Base-by-base conservation (phyloP, 30 jellyfish, hydroid and myxozoan genomes). In the Cassiopea andromeda region DNA sequence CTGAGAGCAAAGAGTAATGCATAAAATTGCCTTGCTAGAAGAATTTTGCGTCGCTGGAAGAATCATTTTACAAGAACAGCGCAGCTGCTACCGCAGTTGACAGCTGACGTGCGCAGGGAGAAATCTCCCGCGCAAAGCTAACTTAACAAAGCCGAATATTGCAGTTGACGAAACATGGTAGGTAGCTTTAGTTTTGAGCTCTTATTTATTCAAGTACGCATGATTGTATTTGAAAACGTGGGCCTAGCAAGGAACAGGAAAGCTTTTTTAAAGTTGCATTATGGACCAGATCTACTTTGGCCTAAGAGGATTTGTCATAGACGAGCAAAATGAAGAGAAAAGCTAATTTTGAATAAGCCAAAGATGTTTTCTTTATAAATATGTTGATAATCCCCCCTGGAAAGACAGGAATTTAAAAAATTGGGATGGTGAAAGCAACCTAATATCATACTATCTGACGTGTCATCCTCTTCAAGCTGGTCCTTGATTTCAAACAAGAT, bases 311-410 rank as follows among this genome's bases (percentile, higher is more conserved):
- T 70, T 5, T 49, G 43, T 70, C 49, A 70, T 17, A 27, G 79
- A 70, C n/a, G 49, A 70, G n/a, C 38, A 70, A 17, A 7, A 38
- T 70, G 57, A n/a, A n/a, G 19, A 70, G 15, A 43, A 27, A 70
- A 6, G 79, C 79, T 15, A n/a, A 27, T 17, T 70, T 43, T 70
- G 79, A 43, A 70, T 18, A 70, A 70, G 79, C 54, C 79, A 70
- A 19, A 1, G 79, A 38, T 77, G 86, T 77, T 77, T 77, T 77
- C 70, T 77, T 77, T 19, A 77, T 77, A 77, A 77, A 77, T 77
- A 77, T 61, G 72, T 77, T 58, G 86, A 77, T 77, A 77, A 77
- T 77, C 86, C 90, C 90, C 90, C 90, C 90, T 81, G 90, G 90
- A 81, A 61, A 70, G 82, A 61, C 43, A 60, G 90, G 90, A 81